phyloP scores from a whole-genome alignment of 2,113 vertebrate species.

The Pterophyllum scalare region DNA sequence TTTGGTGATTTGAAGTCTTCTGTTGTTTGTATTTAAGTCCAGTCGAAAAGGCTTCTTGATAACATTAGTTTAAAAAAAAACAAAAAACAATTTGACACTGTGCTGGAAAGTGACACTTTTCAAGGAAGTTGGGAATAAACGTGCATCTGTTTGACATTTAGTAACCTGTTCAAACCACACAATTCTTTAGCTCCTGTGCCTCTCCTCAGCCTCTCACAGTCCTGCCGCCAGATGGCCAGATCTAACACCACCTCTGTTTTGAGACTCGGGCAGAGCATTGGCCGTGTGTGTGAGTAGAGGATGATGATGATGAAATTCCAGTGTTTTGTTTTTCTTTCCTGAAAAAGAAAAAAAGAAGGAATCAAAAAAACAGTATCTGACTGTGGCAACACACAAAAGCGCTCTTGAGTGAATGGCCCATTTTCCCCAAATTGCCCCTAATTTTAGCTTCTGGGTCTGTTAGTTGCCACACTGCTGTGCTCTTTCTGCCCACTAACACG shows the following conservation, averaged over 20 bases:
- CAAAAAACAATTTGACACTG: neutral
- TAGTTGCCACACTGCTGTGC: neutral
- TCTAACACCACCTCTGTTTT: constrained; percentile 85
- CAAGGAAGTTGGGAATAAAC: neutral
- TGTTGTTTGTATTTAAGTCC: neutral
- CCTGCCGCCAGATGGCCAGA: constrained; percentile 66
- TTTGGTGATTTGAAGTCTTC: neutral
- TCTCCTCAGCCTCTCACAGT: neutral
- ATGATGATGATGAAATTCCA: neutral
- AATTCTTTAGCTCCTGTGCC: neutral
- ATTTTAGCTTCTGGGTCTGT: neutral
- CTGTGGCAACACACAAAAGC: neutral
- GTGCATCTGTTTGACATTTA: neutral
- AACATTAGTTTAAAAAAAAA: neutral
- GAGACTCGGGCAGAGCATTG: constrained; percentile 72
- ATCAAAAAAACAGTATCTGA: neutral
- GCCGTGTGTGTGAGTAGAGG: neutral
- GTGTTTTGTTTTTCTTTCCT: neutral
- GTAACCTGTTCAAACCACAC: neutral
- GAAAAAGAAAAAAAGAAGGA: no score
- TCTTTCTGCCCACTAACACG: neutral
- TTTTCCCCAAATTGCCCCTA: neutral
- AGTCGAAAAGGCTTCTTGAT: neutral
- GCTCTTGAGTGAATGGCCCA: neutral
- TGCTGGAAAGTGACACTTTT: neutral